These are phyloP conservation scores for Dusona sp. DNA, from an alignment of 2,888 invertebrate species.

Conservation along the genomic window DNA sequence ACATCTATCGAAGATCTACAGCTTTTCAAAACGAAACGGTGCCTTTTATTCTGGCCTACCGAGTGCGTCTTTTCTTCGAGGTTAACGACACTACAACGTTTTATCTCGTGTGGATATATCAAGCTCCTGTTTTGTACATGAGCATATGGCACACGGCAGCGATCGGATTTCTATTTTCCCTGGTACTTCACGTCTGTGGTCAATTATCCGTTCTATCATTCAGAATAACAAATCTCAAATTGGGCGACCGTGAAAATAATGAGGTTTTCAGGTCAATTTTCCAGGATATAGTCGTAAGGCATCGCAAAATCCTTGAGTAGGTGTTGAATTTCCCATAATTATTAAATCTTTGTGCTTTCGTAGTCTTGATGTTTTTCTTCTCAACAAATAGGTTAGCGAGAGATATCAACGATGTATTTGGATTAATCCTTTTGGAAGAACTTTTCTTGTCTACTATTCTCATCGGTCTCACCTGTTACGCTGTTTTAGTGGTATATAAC, in stretches of 20 bases:
- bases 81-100: conserved; percentile 41
- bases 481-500: conserved; percentile 60
- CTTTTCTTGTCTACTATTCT: conserved; percentile 59
- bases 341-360: not conserved
- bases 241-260: not conserved
- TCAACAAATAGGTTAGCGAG: conserved; percentile 37
- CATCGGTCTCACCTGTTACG: conserved; percentile 62
- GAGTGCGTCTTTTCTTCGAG: conserved; percentile 33
- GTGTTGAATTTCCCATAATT: not conserved
- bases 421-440: conserved; percentile 64
- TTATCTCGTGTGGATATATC: conserved; percentile 52
- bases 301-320: conserved; percentile 56
- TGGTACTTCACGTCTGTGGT: conserved; percentile 55
- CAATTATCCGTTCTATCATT: conserved; percentile 51
- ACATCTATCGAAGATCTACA: conserved; percentile 11
- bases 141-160: conserved; percentile 51
- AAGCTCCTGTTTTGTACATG: conserved; percentile 56
- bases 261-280: not conserved
- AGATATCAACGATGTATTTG: conserved; percentile 62
- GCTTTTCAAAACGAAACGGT: conserved; percentile 31
- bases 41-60: conserved; percentile 45
- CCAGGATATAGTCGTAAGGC: conserved; percentile 34
- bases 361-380: not conserved
- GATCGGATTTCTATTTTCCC: conserved; percentile 56
- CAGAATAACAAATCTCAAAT: conserved; percentile 45